Evolutionary conservation across 2,888 invertebrate species (phyloP), one percentile per base, ranked within the genome.

Genomic region (Drosophila stalkeri): DNA sequence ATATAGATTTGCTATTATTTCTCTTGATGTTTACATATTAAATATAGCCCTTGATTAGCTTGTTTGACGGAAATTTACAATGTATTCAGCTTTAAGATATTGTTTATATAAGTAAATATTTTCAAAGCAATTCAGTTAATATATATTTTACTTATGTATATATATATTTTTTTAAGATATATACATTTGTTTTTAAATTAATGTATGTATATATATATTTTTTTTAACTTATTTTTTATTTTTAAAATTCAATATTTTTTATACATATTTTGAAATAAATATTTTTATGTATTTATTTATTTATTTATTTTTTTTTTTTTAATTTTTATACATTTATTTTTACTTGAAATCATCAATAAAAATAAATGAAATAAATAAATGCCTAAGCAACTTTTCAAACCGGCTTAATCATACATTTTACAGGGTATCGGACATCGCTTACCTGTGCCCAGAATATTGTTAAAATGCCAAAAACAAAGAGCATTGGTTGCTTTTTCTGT

Each of bases 401-500:
- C 1, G 2, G 16, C 44, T 3, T 3, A 35, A 14, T 33, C 11
- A 23, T 1, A 9, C 0, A 37, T 23, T 43, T 18, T 23, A 47
- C 18, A 68, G 51, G 52, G 57, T 52, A 59, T 35, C 33, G 47
- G 51, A 60, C 20, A 44, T 51, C 46, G 64, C 81, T 81, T 61
- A 80, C 79, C 79, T 81, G 77, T 65, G 81, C 67, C 77, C 74
- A 81, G 56, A 60, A 74, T 65, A 81, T 74, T 68, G 81, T 77
- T 46, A 81, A 77, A 71, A 80, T 77, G 63, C 66, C 71, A 56
- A 81, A 68, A 61, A 55, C 63, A 51, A 80, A 43, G 61, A 72
- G 51, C 46, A 59, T 61, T 61, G 61, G 77, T 60, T 65, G 49
- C 46, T 71, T 52, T n/a, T 69, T 46, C 63, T 59, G 55, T 47